phyloP scores from a whole-genome alignment of 2,113 vertebrate genomes.

The Ochotona princeps region DNA sequence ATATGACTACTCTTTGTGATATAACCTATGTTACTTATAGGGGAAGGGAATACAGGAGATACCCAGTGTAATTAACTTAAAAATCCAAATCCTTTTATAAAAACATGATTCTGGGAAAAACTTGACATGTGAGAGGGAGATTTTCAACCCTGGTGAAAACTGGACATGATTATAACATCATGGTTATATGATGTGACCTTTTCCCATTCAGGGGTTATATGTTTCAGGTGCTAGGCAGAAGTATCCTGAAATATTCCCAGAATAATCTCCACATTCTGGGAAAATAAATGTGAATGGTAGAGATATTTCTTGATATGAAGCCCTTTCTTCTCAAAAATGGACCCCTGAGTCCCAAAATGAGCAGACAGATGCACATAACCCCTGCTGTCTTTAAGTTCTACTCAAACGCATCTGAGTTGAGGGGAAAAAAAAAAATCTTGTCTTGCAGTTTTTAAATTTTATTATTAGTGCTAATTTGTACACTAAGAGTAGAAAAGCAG shows the following conservation, averaged over 20 bases:
- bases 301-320: not conserved
- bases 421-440: not conserved
- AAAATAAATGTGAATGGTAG: conserved; percentile 21
- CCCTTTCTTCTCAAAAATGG: not conserved
- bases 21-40: conserved; percentile 1
- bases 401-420: conserved; percentile 11
- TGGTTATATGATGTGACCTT: not conserved
- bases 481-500: conserved; percentile 5
- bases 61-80: not conserved
- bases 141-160: not conserved
- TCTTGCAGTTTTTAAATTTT: not conserved
- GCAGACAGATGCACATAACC: no score
- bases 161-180: not conserved
- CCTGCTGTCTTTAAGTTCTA: not conserved
- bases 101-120: not conserved
- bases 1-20: not conserved
- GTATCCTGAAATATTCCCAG: not conserved
- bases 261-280: conserved; percentile 1
- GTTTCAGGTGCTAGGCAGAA: not conserved
- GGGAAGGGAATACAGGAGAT: not conserved
- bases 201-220: not conserved
- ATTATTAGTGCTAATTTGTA: not conserved
- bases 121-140: not conserved
- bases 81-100: not conserved
- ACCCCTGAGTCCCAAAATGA: conserved; percentile 6